Base-by-base conservation (phyloP, 2,888 invertebrate genomes). In the Hydrotaea cyrtoneurina region DNA sequence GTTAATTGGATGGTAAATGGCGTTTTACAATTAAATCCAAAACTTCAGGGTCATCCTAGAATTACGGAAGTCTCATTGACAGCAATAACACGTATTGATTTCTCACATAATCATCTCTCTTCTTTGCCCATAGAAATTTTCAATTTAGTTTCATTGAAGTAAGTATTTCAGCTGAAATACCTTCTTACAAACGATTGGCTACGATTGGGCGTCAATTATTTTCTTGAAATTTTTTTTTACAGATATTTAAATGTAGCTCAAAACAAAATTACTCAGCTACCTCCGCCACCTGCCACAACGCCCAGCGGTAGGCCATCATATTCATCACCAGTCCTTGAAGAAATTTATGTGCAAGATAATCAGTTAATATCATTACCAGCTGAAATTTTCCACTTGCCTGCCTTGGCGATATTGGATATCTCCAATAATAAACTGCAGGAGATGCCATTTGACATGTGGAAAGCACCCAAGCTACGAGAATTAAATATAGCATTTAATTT, bases 321-420 rank as follows among this genome's bases (percentile, higher is more conserved):
- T 89, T 94, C 94, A 5, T 96, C 96, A 88, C 97, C 97, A 0
- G 95, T 96, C 62, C 92, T 99, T 78, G 98, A 98, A 89, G 98
- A 98, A 90, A 92, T 99, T 39, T 97, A 97, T 89, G 90, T 99
- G n/a, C 96, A 97, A 93, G 97, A 98, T 91, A 98, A 98, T 92
- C 94, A 97, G 2, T 93, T 99, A 46, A 96, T 97, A 86, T 94
- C 94, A 75, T 92, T 99, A 13, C 98, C 98, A 0, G 94, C 95
- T 2, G 95, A 95, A 76, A 93, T 99, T 36, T 98, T 98, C 93
- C 94, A 94, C 5, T 93, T 99, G 75, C 96, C 97, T 0, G 93
- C 95, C 0, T 93, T 99, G 53, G 93, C 94, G 13, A 96, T 96
- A 1, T 93, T 99, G 86, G 98, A 99, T 92, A 95, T 98, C n/a